Evolutionary conservation across 2,797 vertebrate species (phyloP), one percentile per base, ranked within the genome.

Genomic region (Pipistrellus nathusii): DNA sequence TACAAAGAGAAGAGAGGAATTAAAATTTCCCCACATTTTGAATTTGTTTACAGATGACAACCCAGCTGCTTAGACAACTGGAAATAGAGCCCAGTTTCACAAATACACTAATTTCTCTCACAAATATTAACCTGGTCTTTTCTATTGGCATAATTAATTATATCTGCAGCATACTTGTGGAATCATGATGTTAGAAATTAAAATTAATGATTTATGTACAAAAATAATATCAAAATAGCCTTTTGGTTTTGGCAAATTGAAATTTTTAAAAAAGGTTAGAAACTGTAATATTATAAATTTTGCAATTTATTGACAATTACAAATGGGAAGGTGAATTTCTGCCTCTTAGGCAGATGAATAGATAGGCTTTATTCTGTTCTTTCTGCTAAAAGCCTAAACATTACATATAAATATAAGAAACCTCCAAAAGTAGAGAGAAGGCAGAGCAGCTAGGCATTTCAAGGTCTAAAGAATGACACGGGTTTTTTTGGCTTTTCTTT

Each of bases 171-270:
- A 41, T 80, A 77, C 71, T 55, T 64, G 3, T 78, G 44, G 62
- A 89, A 86, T 25, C 27, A n/a, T 85, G 35, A 81, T 85, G 48
- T 82, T 86, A 90, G 69, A 85, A 95, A 80, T 77, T 88, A 57
- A 88, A 59, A 21, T 91, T 48, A 75, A 25, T 85, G 41, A 69
- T 55, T 94, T 89, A 57, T 85, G 32, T 89, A 46, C 21, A 85
- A 71, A 89, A 82, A 32, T 94, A 76, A 53, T 64, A 30, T 62
- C 2, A 27, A 62, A 30, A 62, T 62, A 62, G 27, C 25, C 44
- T 48, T 3, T 85, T 15, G 2, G 32, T 57, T 92, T 92, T 85
- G 13, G 35, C 64, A 77, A n/a, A 77, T 59, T 77, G 32, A 55
- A 90, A 38, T 14, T 38, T 83, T 69, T 62, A 44, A 6, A 14